Percentiles rank a stretch among this genome's conserved stretches.
These are phyloP conservation scores for Anthoptus insignis DNA, from an alignment of 2,888 invertebrate species.

Conservation along the genomic window DNA sequence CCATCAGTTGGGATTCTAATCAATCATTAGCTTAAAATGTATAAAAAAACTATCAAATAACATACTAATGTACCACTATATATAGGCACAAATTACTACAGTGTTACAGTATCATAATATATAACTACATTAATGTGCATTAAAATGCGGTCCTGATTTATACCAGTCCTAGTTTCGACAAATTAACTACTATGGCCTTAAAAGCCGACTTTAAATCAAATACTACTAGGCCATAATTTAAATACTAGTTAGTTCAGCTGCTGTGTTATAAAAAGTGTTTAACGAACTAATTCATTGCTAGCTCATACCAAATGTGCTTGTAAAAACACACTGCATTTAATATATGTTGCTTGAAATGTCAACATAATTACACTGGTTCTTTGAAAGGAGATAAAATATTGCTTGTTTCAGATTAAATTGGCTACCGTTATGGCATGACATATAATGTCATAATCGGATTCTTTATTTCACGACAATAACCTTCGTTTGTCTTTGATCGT, in stretches of 20 bases:
- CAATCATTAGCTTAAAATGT: no score
- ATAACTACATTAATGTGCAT: neutral
- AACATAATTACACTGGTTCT: neutral
- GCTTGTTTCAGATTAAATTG: neutral
- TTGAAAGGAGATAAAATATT: constrained; percentile 3
- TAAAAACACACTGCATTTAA: neutral
- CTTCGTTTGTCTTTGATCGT: neutral
- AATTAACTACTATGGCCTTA: neutral
- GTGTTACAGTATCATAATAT: no score
- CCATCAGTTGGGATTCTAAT: no score
- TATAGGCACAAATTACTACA: no score
- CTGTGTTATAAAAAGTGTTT: neutral
- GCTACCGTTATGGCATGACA: neutral
- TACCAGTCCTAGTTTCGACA: neutral
- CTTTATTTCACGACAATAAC: neutral
- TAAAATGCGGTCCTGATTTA: neutral
- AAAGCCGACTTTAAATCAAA: neutral
- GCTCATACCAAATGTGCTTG: neutral
- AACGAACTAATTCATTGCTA: neutral
- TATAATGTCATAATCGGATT: neutral
- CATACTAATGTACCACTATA: no score
- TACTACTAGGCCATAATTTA: neutral
- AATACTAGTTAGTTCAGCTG: neutral
- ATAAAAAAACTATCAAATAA: no score
- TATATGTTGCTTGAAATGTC: neutral